A percentile compares a stretch with the other conserved stretches of the same genome.
Evolutionary conservation across 2,888 invertebrate genomes (phyloP).

Genomic region (Hoplodrina ambigua): DNA sequence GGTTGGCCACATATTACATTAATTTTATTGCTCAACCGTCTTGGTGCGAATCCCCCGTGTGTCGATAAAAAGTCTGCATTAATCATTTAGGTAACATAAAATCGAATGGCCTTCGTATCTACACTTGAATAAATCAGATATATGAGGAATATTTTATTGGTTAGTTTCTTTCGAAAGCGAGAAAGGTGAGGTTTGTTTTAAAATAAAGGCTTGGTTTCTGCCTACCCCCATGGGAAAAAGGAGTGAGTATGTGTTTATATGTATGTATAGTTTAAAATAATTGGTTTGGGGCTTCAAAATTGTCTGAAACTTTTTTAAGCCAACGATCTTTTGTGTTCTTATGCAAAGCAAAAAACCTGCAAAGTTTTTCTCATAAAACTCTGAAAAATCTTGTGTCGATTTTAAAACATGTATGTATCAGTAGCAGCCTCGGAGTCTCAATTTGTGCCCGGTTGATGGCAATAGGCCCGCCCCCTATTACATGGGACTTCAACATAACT

Average conservation of each 20-base stretch:
- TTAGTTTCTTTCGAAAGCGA: slow-evolving; percentile 6
- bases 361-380: too few species aligned
- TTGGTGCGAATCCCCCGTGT: slow-evolving; percentile 46
- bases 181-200: background rate
- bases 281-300: slow-evolving; percentile 3
- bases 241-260: too few species aligned
- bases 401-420: too few species aligned
- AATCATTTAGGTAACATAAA: slow-evolving; percentile 63
- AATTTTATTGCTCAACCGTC: slow-evolving; percentile 51
- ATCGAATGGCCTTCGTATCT: slow-evolving; percentile 51
- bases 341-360: too few species aligned
- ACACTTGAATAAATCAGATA: slow-evolving; percentile 58
- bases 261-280: slow-evolving; percentile 16
- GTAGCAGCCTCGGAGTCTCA: too few species aligned
- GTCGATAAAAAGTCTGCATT: slow-evolving; percentile 56
- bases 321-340: background rate
- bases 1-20: slow-evolving; percentile 50
- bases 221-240: too few species aligned
- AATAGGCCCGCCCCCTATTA: too few species aligned
- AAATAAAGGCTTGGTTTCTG: slow-evolving; percentile 13
- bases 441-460: too few species aligned
- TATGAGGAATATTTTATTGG: slow-evolving; percentile 52
- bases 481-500: too few species aligned
- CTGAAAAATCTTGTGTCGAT: too few species aligned
- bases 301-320: background rate